These are phyloP conservation scores for Heteromormyrus szaboi DNA, from an alignment of 2,797 vertebrate genomes.

Conservation along the genomic window DNA sequence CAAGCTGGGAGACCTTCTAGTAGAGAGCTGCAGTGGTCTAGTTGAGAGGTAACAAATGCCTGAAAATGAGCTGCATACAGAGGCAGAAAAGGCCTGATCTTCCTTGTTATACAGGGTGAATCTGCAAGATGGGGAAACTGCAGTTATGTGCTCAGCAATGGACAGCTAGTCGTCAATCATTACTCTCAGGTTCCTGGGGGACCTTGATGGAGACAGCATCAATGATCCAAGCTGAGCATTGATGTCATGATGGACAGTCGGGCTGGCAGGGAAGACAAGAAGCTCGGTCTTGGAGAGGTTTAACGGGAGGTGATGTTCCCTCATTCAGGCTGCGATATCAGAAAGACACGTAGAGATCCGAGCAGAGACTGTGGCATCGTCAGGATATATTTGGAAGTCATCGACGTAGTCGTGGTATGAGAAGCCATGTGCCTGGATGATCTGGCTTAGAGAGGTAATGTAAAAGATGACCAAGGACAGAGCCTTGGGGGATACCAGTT, in stretches of 20 bases:
- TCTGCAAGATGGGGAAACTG: background rate
- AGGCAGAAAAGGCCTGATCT: background rate
- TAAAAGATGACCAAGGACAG: background rate
- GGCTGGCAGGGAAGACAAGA: background rate
- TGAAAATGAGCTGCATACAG: background rate
- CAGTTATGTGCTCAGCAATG: background rate
- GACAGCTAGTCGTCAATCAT: background rate
- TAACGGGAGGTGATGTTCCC: background rate
- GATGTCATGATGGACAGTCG: background rate
- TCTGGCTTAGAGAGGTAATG: background rate
- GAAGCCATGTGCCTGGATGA: background rate
- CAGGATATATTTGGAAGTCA: background rate
- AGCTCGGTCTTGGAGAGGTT: background rate
- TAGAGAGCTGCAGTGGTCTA: background rate
- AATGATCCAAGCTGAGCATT: background rate
- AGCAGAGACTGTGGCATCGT: background rate
- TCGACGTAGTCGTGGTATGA: background rate
- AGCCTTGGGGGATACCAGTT: background rate
- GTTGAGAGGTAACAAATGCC: background rate
- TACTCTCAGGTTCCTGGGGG: background rate
- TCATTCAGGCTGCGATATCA: background rate
- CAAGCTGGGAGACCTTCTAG: background rate
- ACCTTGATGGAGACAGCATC: background rate
- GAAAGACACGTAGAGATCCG: background rate
- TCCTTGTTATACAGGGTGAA: background rate